Base-by-base conservation (phyloP, 2,113 vertebrate species). In the Prinia subflava region DNA sequence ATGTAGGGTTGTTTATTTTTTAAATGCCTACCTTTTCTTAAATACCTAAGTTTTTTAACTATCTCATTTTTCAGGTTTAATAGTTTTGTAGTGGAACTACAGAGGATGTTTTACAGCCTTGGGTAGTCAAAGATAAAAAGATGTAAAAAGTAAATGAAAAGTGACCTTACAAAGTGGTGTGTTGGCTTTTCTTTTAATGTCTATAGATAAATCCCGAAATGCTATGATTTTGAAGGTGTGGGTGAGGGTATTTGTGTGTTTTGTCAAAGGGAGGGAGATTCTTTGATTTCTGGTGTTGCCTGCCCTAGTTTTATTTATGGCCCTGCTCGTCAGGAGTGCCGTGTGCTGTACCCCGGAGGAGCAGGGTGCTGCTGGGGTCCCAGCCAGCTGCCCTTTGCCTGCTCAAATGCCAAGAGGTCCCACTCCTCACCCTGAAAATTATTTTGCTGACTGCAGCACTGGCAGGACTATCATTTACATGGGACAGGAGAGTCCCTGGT, bases 301-400 rank as follows among this genome's bases (percentile, higher is more conserved):
- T 95, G 82, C 68, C 71, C 71, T 56, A 44, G 56, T 92, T 96
- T 94, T 88, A 56, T 92, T 55, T 49, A 9, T 55, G 80, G 79
- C 65, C 71, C 23, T 2, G 6, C 67, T 53, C 33, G 31, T 41
- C 60, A n/a, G 81, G 44, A 31, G 8, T 28, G 46, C 65, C 0
- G 10, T 28, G 59, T 53, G n/a, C 46, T 49, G 77, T 41, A 0
- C 21, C 67, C 49, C 0, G 0, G 78, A 13, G 68, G 44, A 75
- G 47, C 0, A 0, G 1, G 8, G 65, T 56, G 90, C 90, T 82
- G 56, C 50, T 31, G 60, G 30, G 77, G 69, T 49, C 76, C 2
- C 1, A 65, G 76, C 76, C 3, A 15, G 49, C 69, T 83, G 82
- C 85, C 81, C 57, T 27, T 28, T 33, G 31, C 41, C 85, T 24